Evolutionary conservation across 2,888 invertebrate genomes (phyloP).

Genomic region (Sphinx pinastri): DNA sequence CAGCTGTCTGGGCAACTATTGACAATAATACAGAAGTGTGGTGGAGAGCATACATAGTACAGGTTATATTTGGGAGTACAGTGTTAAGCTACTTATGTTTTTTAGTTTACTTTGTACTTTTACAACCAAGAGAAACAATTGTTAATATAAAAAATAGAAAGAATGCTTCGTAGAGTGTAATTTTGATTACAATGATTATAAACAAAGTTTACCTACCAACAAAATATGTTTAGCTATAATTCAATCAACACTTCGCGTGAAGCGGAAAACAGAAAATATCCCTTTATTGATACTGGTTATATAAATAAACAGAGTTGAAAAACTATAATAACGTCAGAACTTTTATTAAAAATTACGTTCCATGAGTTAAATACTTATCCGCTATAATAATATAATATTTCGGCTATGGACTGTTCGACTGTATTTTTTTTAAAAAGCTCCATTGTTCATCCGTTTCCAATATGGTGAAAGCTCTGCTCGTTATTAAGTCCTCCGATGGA

Average conservation of each 20-base stretch:
- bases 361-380: too few relatives aligned
- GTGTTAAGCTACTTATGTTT: slow-evolving; percentile 85
- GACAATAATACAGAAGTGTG: slow-evolving; percentile 84
- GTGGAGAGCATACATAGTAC: slow-evolving; percentile 88
- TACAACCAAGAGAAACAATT: slow-evolving; percentile 85
- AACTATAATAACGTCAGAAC: slow-evolving; percentile 2
- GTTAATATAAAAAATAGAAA: slow-evolving; percentile 66
- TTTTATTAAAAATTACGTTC: background rate
- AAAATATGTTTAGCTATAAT: slow-evolving; percentile 1
- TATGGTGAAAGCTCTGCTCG: too few relatives aligned
- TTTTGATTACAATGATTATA: slow-evolving; percentile 36
- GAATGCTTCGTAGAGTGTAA: slow-evolving; percentile 31
- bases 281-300: background rate
- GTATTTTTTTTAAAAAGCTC: too few relatives aligned
- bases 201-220: slow-evolving; percentile 12
- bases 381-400: too few relatives aligned
- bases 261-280: slow-evolving; percentile 22
- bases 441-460: too few relatives aligned
- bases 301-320: slow-evolving; percentile 14
- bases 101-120: slow-evolving; percentile 85
- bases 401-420: too few relatives aligned
- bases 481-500: too few relatives aligned
- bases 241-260: slow-evolving; percentile 9
- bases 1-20: slow-evolving; percentile 85
- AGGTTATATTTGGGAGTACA: slow-evolving; percentile 84